Evolutionary conservation across 2,888 invertebrate species (phyloP).

Genomic region (Harpagoxenus sublaevis): DNA sequence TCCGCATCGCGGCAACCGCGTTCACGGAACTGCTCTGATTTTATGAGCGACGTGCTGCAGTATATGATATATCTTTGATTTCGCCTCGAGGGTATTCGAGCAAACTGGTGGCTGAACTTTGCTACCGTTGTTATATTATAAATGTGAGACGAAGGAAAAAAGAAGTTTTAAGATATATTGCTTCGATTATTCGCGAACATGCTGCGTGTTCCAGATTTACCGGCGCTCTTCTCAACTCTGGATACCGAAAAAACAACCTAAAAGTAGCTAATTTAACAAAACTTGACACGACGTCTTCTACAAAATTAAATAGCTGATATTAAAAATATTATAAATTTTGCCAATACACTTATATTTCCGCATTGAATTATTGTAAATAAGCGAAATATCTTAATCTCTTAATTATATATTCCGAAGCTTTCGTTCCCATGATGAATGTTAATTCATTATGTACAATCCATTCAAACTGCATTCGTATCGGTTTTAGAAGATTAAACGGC

Average conservation of each 20-base stretch:
- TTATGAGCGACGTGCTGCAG: conserved; percentile 49
- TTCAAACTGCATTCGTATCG: conserved; percentile 13
- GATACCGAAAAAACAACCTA: not conserved
- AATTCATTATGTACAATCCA: conserved; percentile 13
- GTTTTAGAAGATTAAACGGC: conserved; percentile 30
- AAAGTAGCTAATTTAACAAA: not conserved
- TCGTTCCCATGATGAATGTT: not conserved
- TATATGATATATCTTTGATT: conserved; percentile 59
- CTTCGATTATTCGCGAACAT: conserved; percentile 43
- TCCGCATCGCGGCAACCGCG: conserved; percentile 16
- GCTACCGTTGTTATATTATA: conserved; percentile 39
- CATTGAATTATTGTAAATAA: conserved; percentile 8
- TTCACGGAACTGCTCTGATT: conserved; percentile 30
- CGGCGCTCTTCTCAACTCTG: not conserved
- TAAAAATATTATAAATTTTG: not conserved
- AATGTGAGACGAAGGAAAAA: conserved; percentile 40
- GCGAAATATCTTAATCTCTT: not conserved
- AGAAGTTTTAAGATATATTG: conserved; percentile 46
- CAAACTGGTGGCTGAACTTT: conserved; percentile 57
- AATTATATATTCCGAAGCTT: not conserved
- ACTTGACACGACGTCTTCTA: not conserved
- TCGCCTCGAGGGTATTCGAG: conserved; percentile 41
- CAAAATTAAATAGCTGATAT: not conserved
- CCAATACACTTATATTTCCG: not conserved
- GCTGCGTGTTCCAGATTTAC: conserved; percentile 15